A percentile compares a stretch with the other conserved stretches of the same genome.
phyloP scores from a whole-genome alignment of 2,113 vertebrate genomes.

The Lepidothrix coronata region DNA sequence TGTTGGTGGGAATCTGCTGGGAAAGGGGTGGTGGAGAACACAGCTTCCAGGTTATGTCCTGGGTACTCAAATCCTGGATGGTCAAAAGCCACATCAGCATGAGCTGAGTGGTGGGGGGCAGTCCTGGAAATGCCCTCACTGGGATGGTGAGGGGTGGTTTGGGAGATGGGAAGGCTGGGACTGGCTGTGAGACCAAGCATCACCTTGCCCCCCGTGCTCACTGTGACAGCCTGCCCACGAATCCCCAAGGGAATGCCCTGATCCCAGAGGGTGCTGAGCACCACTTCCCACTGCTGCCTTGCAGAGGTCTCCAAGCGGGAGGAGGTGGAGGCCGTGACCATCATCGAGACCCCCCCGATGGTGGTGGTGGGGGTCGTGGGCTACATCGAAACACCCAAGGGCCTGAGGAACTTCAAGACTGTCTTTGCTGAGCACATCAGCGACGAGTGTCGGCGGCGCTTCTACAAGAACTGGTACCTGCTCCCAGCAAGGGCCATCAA shows the following conservation, averaged over 20 bases:
- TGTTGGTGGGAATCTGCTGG: neutral
- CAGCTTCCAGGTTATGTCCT: neutral
- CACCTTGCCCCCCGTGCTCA: accelerated
- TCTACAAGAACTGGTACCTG: conserved; percentile 83
- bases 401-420: conserved; percentile 79
- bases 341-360: conserved; percentile 78
- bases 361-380: conserved; percentile 81
- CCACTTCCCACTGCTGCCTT: neutral
- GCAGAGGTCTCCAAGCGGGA: conserved; percentile 80
- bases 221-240: accelerated
- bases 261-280: accelerated
- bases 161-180: neutral
- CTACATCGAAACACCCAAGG: conserved; percentile 77
- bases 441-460: conserved; percentile 78
- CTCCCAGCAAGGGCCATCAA: neutral
- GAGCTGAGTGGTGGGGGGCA: too few species aligned
- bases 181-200: neutral
- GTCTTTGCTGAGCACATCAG: conserved; percentile 82
- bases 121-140: neutral
- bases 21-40: neutral
- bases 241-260: neutral
- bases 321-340: conserved; percentile 81
- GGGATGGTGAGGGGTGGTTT: neutral
- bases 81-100: neutral
- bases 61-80: neutral